A percentile compares a stretch with the other conserved stretches of the same genome.
Conservation (phyloP, 2,888 invertebrate species). For the Lochmaea crataegi region DNA sequence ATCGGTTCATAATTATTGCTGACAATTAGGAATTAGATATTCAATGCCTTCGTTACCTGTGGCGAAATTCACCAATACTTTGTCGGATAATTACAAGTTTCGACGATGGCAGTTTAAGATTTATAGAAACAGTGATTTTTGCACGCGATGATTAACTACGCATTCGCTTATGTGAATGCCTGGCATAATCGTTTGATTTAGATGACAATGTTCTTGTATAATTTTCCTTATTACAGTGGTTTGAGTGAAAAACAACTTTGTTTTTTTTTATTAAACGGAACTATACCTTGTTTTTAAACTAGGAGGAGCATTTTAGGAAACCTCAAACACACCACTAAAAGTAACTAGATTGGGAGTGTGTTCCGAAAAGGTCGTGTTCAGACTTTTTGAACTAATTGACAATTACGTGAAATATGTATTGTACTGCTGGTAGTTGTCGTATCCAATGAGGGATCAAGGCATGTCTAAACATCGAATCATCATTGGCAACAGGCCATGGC, state of each 20-base stretch:
- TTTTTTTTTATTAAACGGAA: no score
- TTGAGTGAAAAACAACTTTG: not conserved
- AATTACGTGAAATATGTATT: no score
- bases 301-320: no score
- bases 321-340: no score
- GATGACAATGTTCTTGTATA: not conserved
- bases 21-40: conserved; percentile 43
- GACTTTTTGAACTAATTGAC: no score
- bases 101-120: conserved; percentile 26
- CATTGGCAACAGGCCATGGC: no score
- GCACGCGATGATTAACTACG: conserved; percentile 17
- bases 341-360: no score
- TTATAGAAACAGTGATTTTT: conserved; percentile 31
- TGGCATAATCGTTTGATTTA: conserved; percentile 1
- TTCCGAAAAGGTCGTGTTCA: no score
- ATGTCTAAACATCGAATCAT: no score
- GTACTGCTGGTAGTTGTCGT: no score
- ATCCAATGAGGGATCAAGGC: no score
- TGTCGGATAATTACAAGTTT: conserved; percentile 37
- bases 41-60: conserved; percentile 45
- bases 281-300: no score
- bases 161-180: not conserved
- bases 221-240: not conserved
- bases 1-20: conserved; percentile 41
- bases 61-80: conserved; percentile 42